Evolutionary conservation across 2,888 invertebrate species (phyloP).

Genomic region (Sarcophaga subvicina): DNA sequence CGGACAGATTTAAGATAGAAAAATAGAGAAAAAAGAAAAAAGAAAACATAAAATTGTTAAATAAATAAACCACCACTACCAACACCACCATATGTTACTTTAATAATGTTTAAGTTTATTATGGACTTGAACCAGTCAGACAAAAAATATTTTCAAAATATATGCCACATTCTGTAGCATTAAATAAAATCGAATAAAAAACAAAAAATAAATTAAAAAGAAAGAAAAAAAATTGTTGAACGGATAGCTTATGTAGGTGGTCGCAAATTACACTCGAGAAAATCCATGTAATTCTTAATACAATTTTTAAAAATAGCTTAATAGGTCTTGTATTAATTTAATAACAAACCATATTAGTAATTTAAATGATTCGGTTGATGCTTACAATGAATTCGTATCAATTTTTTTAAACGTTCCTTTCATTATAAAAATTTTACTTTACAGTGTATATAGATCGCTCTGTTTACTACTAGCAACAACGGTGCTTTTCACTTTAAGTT

Average conservation of each 20-base stretch:
- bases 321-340: too few relatives aligned
- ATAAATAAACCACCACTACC: not conserved
- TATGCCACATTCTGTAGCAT: slow-evolving; percentile 49
- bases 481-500: too few relatives aligned
- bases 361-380: too few relatives aligned
- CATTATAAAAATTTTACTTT: too few relatives aligned
- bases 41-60: not conserved
- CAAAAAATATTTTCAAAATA: slow-evolving; percentile 57
- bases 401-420: too few relatives aligned
- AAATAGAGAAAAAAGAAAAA: not conserved
- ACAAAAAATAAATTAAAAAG: too few relatives aligned
- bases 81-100: slow-evolving; percentile 60
- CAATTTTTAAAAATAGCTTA: not conserved
- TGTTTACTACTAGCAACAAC: too few relatives aligned
- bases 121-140: slow-evolving; percentile 63
- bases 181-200: not conserved
- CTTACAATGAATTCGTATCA: too few relatives aligned
- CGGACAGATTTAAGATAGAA: slow-evolving; percentile 28
- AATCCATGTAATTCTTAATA: not conserved
- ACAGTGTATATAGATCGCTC: too few relatives aligned
- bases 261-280: slow-evolving; percentile 52
- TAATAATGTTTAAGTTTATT: slow-evolving; percentile 67
- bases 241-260: slow-evolving; percentile 64
- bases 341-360: too few relatives aligned
- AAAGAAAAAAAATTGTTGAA: not conserved